Evolutionary conservation across 1,140 invertebrate species (phyloP).

Genomic region (Pseudomyrmex concolor): DNA sequence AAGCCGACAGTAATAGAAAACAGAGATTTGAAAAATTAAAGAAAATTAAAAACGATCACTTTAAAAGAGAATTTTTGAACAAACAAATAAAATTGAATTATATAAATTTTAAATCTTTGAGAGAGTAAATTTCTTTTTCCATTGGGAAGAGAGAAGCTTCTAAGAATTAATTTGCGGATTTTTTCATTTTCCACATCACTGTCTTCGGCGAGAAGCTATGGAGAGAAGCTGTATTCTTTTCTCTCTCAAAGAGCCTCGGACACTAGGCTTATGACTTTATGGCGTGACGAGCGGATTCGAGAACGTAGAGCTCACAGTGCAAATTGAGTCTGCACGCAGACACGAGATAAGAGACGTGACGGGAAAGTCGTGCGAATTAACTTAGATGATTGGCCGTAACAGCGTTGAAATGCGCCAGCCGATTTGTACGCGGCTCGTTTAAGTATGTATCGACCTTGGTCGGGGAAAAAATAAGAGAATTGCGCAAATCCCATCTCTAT

Average conservation of each 20-base stretch:
- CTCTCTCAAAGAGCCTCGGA: background rate
- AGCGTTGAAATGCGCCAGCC: slow-evolving; percentile 22
- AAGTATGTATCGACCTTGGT: background rate
- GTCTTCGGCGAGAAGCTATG: no score
- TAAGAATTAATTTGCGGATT: no score
- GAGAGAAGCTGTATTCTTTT: background rate
- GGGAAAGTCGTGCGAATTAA: slow-evolving; percentile 46
- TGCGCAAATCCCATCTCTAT: slow-evolving; percentile 17
- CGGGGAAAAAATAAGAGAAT: slow-evolving; percentile 14
- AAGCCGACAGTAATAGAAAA: background rate
- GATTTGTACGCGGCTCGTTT: slow-evolving; percentile 30
- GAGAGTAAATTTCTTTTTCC: no score
- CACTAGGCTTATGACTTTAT: slow-evolving; percentile 5
- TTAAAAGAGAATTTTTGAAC: background rate
- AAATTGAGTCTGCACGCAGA: slow-evolving; percentile 24
- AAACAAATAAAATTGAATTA: background rate
- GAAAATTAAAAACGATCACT: no score
- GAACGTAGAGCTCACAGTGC: slow-evolving; percentile 9
- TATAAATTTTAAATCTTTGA: no score
- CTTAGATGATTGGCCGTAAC: slow-evolving; percentile 30
- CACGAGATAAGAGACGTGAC: slow-evolving; percentile 40
- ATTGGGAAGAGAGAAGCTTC: no score
- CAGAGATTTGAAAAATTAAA: no score
- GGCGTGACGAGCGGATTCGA: slow-evolving; percentile 16
- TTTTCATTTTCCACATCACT: no score